phyloP scores from a whole-genome alignment of 2,797 vertebrate species.

The Silurus aristotelis region DNA sequence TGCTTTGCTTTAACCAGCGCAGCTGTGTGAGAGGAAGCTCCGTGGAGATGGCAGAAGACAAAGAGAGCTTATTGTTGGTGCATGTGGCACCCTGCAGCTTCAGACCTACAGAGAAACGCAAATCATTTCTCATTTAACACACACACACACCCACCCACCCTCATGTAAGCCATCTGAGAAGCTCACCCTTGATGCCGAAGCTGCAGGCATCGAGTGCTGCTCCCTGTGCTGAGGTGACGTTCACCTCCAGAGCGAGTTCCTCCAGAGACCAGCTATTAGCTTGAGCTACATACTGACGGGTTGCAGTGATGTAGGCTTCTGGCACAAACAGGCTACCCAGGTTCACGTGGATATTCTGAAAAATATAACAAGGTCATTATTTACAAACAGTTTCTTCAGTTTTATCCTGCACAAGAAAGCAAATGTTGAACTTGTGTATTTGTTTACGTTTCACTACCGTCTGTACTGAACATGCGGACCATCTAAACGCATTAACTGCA shows the following conservation, averaged over 20 bases:
- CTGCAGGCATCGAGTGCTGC: conserved; percentile 92
- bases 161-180: not conserved
- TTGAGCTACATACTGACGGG: conserved; percentile 95
- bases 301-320: conserved; percentile 97
- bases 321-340: conserved; percentile 94
- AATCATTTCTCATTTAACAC: not conserved
- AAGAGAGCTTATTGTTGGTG: conserved; percentile 92
- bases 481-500: not conserved
- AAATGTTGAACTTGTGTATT: not conserved
- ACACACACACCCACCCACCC: not conserved
- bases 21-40: conserved; percentile 94
- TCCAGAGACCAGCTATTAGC: conserved; percentile 99
- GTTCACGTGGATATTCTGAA: conserved; percentile 94
- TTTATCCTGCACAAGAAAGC: not conserved
- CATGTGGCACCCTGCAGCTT: conserved; percentile 95
- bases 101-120: conserved; percentile 72
- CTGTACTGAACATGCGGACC: not conserved
- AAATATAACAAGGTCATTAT: not conserved
- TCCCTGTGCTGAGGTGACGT: conserved; percentile 85
- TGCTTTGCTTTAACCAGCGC: conserved; percentile 90
- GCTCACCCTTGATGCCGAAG: conserved; percentile 93
- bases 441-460: not conserved
- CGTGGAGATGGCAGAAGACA: conserved; percentile 92
- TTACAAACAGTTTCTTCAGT: not conserved
- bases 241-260: conserved; percentile 95